phyloP scores from a whole-genome alignment of 2,888 invertebrate species.

The Seira ritae region DNA sequence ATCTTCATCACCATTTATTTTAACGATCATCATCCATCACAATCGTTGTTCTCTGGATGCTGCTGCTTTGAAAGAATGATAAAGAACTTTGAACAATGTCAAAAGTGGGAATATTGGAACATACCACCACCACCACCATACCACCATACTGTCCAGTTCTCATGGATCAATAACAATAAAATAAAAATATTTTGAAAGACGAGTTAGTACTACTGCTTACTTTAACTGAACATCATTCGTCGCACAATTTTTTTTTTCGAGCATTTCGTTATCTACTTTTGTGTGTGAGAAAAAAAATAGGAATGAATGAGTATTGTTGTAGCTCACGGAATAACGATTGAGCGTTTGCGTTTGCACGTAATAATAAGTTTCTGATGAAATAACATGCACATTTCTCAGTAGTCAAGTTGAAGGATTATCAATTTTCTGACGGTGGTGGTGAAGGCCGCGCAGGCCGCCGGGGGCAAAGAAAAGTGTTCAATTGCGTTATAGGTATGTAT shows the following conservation, averaged over 20 bases:
- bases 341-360: not conserved
- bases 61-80: not conserved
- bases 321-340: not conserved
- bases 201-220: not conserved
- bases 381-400: conserved; percentile 1
- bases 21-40: not conserved
- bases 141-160: not conserved
- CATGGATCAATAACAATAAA: not conserved
- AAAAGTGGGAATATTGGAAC: not conserved
- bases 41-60: not conserved
- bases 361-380: not conserved
- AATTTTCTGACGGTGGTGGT: not conserved
- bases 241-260: conserved; percentile 1
- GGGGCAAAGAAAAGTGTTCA: not conserved
- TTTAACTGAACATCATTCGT: not conserved
- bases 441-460: not conserved
- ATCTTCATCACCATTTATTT: conserved; percentile 1
- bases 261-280: not conserved
- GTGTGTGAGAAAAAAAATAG: conserved; percentile 15
- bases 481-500: too few relatives aligned
- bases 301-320: conserved; percentile 6
- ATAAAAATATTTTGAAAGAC: not conserved
- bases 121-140: too few relatives aligned
- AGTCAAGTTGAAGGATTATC: conserved; percentile 13
- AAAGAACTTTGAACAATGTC: not conserved